Base-by-base conservation (phyloP, 1,140 invertebrate genomes). In the Pogonognathellus flavescens region DNA sequence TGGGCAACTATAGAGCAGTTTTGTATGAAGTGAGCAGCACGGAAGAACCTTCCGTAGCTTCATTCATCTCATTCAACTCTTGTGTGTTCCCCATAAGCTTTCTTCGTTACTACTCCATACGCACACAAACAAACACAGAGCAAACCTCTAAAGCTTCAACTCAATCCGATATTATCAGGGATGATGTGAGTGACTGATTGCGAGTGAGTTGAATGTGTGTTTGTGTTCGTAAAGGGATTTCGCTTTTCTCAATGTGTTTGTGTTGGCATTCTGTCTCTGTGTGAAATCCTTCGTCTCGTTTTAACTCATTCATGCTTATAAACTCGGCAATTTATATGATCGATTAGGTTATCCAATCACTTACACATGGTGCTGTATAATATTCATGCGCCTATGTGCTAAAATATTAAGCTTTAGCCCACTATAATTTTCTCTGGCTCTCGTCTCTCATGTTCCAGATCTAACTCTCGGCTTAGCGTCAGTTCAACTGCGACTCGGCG, bases 331-430 rank as follows among this genome's bases (percentile, higher is more conserved):
- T 84, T 84, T 72, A 84, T 72, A 84, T 84, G 84, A 84, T 84
- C 84, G 84, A 84, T 84, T 84, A 84, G 66, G 72, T 70, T 72
- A 84, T 84, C 84, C 57, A 84, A 84, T 84, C 84, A 84, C 49
- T 84, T 80, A 84, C 84, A 84, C 84, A 84, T 84, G 84, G 70
- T 80, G 53, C 84, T 72, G 25, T 76, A 80, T 31, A 72, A 16
- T 49, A n/a, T 31, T 25, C 10, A 22, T 22, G 6, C n/a, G 31
- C 20, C 9, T 55, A 55, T 55, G 53, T 55, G 16, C 16, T 16
- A 14, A 55, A 11, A 55, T 11, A 16, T 11, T 55, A 55, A 55
- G 53, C 53, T 31, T 50, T 76, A 49, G 16, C 62, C 60, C 14
- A 25, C 62, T 66, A 66, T 66, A 66, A 66, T 66, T 76, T 76